Evolutionary conservation across 2,888 invertebrate species (phyloP).

Genomic region (Dorcus hopei): DNA sequence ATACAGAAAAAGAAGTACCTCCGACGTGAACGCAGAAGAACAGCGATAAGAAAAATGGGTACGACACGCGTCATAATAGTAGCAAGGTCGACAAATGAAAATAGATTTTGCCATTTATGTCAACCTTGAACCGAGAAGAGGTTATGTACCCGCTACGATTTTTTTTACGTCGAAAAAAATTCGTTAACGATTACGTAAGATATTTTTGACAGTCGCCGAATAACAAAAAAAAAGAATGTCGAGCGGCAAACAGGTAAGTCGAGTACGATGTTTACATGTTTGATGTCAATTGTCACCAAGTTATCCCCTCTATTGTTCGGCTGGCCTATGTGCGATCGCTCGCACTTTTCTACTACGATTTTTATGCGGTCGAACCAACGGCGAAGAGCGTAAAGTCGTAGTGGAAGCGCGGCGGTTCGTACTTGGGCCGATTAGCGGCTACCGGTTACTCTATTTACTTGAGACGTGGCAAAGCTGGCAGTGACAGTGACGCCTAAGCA

Average conservation of each 20-base stretch:
- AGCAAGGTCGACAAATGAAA: conserved; percentile 35
- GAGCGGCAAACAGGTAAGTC: not conserved
- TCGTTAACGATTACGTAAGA: not conserved
- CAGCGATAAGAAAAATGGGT: no score
- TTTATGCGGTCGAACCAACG: conserved; percentile 41
- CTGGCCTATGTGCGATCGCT: conserved; percentile 39
- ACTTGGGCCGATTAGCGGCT: conserved; percentile 38
- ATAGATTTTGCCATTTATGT: conserved; percentile 30
- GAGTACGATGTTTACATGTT: conserved; percentile 1
- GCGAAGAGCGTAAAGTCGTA: conserved; percentile 40
- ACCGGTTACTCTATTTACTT: conserved; percentile 43
- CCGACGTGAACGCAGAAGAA: no score
- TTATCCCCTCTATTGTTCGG: conserved; percentile 40
- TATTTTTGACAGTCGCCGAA: not conserved
- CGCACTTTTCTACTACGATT: conserved; percentile 44
- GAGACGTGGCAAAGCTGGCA: conserved; percentile 42
- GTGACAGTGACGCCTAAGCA: conserved; percentile 39
- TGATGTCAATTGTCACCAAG: conserved; percentile 33
- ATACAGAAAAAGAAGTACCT: no score
- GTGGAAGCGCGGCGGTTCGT: conserved; percentile 35
- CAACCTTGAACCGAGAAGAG: conserved; percentile 33
- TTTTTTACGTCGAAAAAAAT: not conserved
- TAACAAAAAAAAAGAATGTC: not conserved
- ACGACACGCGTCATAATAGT: conserved; percentile 26
- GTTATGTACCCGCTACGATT: conserved; percentile 16